Evolutionary conservation across 30 jellyfish, hydroid and myxozoan species (phyloP).

Genomic region (Calvadosia cruxmelitensis): DNA sequence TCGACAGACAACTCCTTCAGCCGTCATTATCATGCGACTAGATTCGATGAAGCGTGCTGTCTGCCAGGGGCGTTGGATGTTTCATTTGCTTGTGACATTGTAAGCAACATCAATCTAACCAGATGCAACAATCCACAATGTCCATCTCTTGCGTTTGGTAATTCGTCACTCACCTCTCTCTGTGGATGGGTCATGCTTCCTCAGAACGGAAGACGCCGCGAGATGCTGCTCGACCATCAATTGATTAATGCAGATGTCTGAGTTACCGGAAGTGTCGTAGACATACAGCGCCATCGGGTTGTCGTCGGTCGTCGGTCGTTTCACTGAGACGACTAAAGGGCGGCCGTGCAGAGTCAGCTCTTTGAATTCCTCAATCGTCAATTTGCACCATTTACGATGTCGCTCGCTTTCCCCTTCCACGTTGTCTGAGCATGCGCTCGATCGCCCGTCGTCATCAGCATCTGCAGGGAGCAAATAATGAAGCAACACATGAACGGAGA

Average conservation of each 20-base stretch:
- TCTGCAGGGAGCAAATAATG: neutral
- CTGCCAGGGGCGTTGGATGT: too few relatives aligned
- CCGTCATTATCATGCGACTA: too few relatives aligned
- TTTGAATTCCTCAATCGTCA: too few relatives aligned
- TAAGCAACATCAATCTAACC: too few relatives aligned
- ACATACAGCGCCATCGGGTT: slow-evolving; percentile 54
- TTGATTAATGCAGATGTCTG: slow-evolving; percentile 47
- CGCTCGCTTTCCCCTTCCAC: slow-evolving; percentile 1
- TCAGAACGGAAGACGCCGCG: slow-evolving; percentile 49
- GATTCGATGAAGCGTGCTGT: too few relatives aligned
- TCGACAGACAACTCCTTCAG: too few relatives aligned
- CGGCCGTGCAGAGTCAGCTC: slow-evolving; percentile 39
- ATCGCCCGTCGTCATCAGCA: neutral
- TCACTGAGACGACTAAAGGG: slow-evolving; percentile 60
- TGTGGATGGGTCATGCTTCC: too few relatives aligned
- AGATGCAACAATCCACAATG: too few relatives aligned
- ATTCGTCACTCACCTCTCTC: too few relatives aligned
- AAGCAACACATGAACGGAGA: neutral
- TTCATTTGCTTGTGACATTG: too few relatives aligned
- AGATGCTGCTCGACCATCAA: slow-evolving; percentile 58
- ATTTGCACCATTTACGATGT: neutral
- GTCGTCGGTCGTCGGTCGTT: slow-evolving; percentile 14
- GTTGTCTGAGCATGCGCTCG: neutral
- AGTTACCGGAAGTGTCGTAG: slow-evolving; percentile 60
- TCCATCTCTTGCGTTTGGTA: too few relatives aligned